Evolutionary conservation across 2,113 vertebrate genomes (phyloP).

Genomic region (Tiliqua scincoides): DNA sequence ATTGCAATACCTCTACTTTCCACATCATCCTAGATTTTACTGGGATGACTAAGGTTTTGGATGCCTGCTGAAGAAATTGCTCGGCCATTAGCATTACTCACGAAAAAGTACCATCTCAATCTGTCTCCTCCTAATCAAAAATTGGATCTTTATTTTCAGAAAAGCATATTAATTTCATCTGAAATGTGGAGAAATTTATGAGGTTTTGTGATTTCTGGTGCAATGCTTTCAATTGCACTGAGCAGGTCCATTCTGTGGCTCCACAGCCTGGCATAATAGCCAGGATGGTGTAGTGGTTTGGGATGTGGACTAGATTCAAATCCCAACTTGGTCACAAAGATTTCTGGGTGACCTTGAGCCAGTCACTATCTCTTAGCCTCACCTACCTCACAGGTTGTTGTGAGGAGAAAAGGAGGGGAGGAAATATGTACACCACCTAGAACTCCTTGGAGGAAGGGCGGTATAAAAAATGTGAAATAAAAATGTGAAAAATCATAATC

Average conservation of each 20-base stretch:
- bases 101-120: constrained; percentile 65
- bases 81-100: constrained; percentile 58
- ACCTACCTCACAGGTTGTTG: too few species aligned
- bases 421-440: too few species aligned
- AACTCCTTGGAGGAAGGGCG: too few species aligned
- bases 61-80: constrained; percentile 75
- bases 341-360: too few species aligned
- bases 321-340: too few species aligned
- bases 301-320: too few species aligned
- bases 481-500: too few species aligned
- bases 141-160: constrained; percentile 53
- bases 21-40: constrained; percentile 66
- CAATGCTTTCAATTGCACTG: neutral
- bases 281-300: too few species aligned
- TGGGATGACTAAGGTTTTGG: constrained; percentile 67
- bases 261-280: neutral
- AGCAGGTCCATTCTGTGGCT: neutral
- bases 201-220: neutral
- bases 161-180: constrained; percentile 33
- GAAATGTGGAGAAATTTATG: neutral
- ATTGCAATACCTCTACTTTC: constrained; percentile 73
- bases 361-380: too few species aligned
- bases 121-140: constrained; percentile 45
- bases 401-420: too few species aligned
- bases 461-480: too few species aligned